Conservation (phyloP, 2,797 vertebrate species). For the Serranus cabrilla region DNA sequence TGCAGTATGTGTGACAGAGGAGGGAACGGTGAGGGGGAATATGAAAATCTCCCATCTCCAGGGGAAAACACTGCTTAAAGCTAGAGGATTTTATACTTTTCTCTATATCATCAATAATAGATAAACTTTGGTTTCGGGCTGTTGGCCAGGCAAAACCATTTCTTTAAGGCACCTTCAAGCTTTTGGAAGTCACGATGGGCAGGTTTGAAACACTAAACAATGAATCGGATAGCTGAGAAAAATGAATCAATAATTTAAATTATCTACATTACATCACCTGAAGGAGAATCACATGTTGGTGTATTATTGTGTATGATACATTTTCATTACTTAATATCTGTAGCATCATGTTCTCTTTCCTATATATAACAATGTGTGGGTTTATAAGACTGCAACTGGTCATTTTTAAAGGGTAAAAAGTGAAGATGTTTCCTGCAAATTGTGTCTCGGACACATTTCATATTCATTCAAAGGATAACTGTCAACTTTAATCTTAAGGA, state of each 20-base stretch:
- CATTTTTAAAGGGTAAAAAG: too few relatives aligned
- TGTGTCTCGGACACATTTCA: neutral
- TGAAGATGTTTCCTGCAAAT: too few relatives aligned
- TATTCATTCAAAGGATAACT: neutral
- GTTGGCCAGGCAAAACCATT: neutral
- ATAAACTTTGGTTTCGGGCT: neutral
- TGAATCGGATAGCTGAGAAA: too few relatives aligned
- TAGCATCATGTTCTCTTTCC: neutral
- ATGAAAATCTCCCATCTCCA: neutral
- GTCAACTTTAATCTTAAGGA: neutral
- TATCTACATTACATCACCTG: too few relatives aligned
- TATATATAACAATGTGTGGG: too few relatives aligned
- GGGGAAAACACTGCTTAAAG: neutral
- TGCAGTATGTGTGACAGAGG: constrained; percentile 15
- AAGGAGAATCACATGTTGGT: neutral
- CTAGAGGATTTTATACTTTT: neutral
- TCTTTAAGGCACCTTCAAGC: neutral
- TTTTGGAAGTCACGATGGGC: neutral
- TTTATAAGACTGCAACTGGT: too few relatives aligned
- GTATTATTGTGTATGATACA: too few relatives aligned
- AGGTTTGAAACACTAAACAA: neutral
- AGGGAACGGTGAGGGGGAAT: neutral
- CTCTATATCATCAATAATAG: neutral
- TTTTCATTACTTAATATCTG: neutral
- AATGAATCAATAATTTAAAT: too few relatives aligned